Percentiles rank a stretch among this genome's conserved stretches.
Conservation (phyloP, 2,113 vertebrate species). For the Corydoras sp. region DNA sequence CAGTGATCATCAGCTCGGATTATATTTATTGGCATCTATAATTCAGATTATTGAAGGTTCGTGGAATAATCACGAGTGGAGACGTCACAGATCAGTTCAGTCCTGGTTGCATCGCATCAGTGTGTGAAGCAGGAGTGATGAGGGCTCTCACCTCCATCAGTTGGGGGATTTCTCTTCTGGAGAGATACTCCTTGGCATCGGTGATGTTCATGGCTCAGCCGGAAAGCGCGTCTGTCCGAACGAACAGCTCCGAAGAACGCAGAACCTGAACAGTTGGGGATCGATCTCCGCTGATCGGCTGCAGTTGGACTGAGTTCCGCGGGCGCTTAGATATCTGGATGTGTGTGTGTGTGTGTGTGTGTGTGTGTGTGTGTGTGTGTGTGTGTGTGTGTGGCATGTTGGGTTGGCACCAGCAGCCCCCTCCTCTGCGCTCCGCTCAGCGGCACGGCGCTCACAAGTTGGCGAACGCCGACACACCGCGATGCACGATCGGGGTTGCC, state of each 20-base stretch:
- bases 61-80: no score
- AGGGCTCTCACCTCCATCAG: constrained; percentile 85
- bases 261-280: background rate
- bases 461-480: constrained; percentile 27
- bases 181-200: constrained; percentile 91
- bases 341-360: no score
- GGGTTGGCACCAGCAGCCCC: background rate
- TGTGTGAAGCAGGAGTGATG: no score
- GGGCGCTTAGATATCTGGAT: constrained; percentile 7
- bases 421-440: background rate
- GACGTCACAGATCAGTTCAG: no score
- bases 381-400: constrained; percentile 26
- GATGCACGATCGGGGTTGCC: constrained; percentile 5
- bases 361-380: no score
- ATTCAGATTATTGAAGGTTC: no score
- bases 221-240: background rate
- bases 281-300: background rate
- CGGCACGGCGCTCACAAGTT: constrained; percentile 12
- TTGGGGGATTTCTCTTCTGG: constrained; percentile 88
- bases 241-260: background rate
- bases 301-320: background rate
- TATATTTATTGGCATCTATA: no score
- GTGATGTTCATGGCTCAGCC: constrained; percentile 75
- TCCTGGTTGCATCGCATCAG: no score
- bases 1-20: no score